Evolutionary conservation across 1,140 invertebrate species (phyloP).

Genomic region (Heliconius nattereri): DNA sequence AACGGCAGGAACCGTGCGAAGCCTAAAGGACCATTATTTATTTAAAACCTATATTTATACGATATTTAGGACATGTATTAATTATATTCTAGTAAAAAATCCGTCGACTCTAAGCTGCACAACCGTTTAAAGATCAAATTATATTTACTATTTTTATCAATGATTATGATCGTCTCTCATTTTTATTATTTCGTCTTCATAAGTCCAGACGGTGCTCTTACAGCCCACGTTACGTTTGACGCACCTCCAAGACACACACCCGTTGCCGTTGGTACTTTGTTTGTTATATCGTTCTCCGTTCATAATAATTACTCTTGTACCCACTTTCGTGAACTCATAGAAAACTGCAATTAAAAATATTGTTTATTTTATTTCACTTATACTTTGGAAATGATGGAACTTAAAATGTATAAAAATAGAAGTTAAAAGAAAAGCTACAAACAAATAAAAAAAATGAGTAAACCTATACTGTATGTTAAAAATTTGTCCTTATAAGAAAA

Average conservation of each 20-base stretch:
- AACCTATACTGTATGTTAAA: not conserved
- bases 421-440: not conserved
- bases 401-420: not conserved
- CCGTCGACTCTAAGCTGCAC: not conserved
- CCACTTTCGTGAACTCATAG: slow-evolving; percentile 14
- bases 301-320: slow-evolving; percentile 19
- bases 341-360: slow-evolving; percentile 5
- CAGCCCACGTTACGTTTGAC: slow-evolving; percentile 43
- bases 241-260: slow-evolving; percentile 36
- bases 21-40: no score
- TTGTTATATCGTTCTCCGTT: slow-evolving; percentile 32
- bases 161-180: slow-evolving; percentile 35
- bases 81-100: no score
- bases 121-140: not conserved
- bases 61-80: no score
- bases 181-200: slow-evolving; percentile 21
- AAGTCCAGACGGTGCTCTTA: slow-evolving; percentile 33
- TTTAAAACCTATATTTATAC: no score
- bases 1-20: not conserved
- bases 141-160: not conserved
- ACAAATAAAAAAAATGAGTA: not conserved
- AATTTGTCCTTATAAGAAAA: not conserved
- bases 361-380: not conserved
- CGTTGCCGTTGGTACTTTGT: not conserved
- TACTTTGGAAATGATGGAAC: not conserved